Percentiles rank a stretch among this genome's conserved stretches.
Conservation (phyloP, 2,888 invertebrate genomes). For the Seira sanloemensis region DNA sequence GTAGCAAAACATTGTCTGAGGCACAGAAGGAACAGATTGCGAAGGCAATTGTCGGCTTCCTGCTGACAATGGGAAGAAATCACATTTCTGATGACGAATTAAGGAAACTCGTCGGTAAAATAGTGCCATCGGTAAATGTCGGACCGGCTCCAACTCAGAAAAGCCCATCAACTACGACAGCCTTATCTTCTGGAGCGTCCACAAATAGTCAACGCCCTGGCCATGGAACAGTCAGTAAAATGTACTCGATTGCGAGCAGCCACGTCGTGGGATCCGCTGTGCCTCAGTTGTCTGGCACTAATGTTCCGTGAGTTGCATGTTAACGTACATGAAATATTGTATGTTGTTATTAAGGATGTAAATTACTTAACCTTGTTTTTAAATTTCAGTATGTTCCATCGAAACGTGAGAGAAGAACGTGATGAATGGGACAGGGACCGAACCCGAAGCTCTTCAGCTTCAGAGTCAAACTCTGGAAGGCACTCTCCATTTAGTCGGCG, state of each 20-base stretch:
- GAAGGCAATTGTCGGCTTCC: conserved; percentile 37
- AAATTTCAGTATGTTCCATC: background rate
- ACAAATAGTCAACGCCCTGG: no score
- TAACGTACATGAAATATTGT: no score
- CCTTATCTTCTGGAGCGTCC: no score
- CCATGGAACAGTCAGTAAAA: background rate
- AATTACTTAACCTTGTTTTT: no score
- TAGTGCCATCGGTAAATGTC: conserved; percentile 23
- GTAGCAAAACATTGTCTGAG: conserved; percentile 13
- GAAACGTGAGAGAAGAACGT: background rate
- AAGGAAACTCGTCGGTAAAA: conserved; percentile 34
- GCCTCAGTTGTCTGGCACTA: background rate
- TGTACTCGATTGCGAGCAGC: background rate
- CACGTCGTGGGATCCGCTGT: conserved; percentile 33
- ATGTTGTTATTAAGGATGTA: no score
- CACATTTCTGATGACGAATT: conserved; percentile 53
- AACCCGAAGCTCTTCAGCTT: background rate
- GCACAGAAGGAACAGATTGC: conserved; percentile 54
- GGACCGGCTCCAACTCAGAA: background rate
- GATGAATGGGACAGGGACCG: background rate
- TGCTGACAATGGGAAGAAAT: conserved; percentile 58
- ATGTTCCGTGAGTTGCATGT: background rate
- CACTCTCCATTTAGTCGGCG: conserved; percentile 64
- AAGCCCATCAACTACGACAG: no score
- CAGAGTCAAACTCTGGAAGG: conserved; percentile 27